phyloP scores from a whole-genome alignment of 1,140 invertebrate species.

The Apolygus lucorum region DNA sequence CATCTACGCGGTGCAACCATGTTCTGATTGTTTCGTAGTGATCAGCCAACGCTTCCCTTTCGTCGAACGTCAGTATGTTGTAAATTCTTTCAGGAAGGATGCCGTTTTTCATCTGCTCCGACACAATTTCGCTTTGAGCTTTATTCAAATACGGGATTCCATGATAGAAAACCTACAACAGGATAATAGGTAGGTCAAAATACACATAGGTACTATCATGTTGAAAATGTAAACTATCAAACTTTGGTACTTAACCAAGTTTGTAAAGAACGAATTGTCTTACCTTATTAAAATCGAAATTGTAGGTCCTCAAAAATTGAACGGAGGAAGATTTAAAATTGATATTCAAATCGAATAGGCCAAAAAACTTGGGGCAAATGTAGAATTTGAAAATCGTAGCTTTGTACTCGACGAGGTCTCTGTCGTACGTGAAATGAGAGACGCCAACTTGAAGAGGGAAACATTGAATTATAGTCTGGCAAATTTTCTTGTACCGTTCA shows the following conservation, averaged over 20 bases:
- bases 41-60: not conserved
- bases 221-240: no score
- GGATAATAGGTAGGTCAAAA: no score
- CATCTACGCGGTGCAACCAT: not conserved
- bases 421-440: slow-evolving; percentile 48
- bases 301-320: slow-evolving; percentile 51
- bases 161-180: not conserved
- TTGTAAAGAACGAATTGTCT: no score
- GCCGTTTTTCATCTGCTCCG: not conserved
- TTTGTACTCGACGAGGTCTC: slow-evolving; percentile 46
- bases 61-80: not conserved
- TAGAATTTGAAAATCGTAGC: slow-evolving; percentile 55
- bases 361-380: slow-evolving; percentile 51
- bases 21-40: not conserved
- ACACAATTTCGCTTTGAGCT: not conserved
- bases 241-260: no score
- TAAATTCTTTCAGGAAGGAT: not conserved
- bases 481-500: slow-evolving; percentile 51
- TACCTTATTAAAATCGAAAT: slow-evolving; percentile 69
- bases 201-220: no score
- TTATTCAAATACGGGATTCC: not conserved
- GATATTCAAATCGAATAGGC: slow-evolving; percentile 48
- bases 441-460: slow-evolving; percentile 53
- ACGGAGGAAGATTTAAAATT: slow-evolving; percentile 51
- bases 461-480: slow-evolving; percentile 46